These are phyloP conservation scores for Cercopithecus mona DNA, from an alignment of 2,113 vertebrate species.

Conservation along the genomic window DNA sequence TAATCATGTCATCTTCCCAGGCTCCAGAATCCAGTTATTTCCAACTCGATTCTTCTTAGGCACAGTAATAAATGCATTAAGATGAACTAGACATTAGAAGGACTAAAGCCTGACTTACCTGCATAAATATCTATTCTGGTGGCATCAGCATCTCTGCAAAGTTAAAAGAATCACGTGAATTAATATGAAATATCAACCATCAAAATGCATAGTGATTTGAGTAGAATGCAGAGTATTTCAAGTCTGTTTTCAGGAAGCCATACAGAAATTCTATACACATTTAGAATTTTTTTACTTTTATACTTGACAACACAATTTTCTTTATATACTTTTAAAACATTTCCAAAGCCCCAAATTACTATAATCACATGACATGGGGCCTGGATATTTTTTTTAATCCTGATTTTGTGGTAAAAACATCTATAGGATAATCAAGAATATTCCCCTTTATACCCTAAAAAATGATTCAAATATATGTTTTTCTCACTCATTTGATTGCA, in stretches of 20 bases:
- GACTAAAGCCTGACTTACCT: conserved; percentile 85
- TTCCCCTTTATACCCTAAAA: not conserved
- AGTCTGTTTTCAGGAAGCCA: conserved; percentile 42
- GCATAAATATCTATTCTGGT: conserved; percentile 97
- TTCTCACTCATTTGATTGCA: not conserved
- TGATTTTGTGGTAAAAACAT: conserved; percentile 20
- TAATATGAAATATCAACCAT: conserved; percentile 25
- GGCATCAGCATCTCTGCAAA: conserved; percentile 95
- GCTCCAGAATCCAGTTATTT: not conserved
- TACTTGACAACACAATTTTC: not conserved
- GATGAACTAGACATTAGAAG: not conserved
- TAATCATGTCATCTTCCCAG: not conserved
- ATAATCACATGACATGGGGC: not conserved
- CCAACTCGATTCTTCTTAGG: conserved; percentile 24
- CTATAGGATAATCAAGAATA: not conserved
- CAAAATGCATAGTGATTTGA: conserved; percentile 17
- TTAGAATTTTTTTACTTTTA: not conserved
- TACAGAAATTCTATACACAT: conserved; percentile 3
- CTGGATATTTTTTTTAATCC: not conserved
- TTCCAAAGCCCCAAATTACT: conserved; percentile 21
- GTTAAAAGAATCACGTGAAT: conserved; percentile 9
- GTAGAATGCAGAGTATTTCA: conserved; percentile 1
- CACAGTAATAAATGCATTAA: not conserved
- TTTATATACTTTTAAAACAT: not conserved
- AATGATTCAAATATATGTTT: not conserved